Conservation (phyloP, 2,113 vertebrate species). For the Cepphus grylle region DNA sequence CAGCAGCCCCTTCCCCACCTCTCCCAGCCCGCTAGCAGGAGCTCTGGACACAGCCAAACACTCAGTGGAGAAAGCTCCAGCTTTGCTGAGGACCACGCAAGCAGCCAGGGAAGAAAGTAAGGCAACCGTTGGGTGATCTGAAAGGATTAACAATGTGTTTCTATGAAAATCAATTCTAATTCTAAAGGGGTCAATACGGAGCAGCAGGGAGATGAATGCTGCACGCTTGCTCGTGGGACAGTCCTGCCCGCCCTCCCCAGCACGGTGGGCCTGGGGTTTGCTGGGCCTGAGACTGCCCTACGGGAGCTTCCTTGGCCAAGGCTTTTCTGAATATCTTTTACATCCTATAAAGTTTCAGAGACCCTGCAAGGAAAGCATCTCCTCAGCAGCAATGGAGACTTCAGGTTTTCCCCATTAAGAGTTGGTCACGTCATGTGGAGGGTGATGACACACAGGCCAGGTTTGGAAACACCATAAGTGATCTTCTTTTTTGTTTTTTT, state of each 20-base stretch:
- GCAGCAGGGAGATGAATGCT: background rate
- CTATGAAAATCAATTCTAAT: conserved; percentile 21
- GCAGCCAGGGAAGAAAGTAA: conserved; percentile 15
- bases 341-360: background rate
- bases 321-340: background rate
- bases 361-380: background rate
- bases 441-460: background rate
- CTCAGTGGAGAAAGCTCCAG: background rate
- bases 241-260: background rate
- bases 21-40: background rate
- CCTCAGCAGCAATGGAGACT: background rate
- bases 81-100: background rate
- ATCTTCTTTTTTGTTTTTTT: background rate
- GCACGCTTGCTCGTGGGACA: rapidly evolving
- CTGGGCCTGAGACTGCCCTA: background rate
- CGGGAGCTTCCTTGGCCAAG: rapidly evolving
- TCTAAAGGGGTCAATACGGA: background rate
- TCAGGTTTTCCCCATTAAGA: background rate
- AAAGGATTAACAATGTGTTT: background rate
- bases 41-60: background rate
- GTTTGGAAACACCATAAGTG: background rate
- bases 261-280: rapidly evolving
- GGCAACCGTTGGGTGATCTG: background rate
- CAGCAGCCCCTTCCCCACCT: background rate
- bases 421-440: rapidly evolving